These are phyloP conservation scores for Rhadina sibilatrix DNA, from an alignment of 2,113 vertebrate species.

Conservation along the genomic window DNA sequence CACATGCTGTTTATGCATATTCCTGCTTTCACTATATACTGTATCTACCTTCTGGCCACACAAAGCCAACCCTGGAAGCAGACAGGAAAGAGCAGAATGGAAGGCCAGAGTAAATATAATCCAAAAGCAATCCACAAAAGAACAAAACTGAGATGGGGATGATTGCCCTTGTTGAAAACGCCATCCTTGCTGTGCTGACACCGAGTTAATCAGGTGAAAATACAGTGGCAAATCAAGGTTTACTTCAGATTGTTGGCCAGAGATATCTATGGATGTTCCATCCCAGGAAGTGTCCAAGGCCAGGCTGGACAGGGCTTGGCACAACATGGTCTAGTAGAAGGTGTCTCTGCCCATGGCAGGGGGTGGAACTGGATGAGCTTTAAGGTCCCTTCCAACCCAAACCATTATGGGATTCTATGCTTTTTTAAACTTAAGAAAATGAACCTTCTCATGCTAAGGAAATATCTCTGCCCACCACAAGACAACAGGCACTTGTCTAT, in stretches of 20 bases:
- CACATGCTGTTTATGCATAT: conserved; percentile 55
- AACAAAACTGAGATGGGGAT: conserved; percentile 40
- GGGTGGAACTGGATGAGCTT: background rate
- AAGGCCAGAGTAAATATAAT: conserved; percentile 50
- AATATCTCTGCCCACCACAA: background rate
- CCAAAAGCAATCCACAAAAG: conserved; percentile 38
- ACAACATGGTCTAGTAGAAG: background rate
- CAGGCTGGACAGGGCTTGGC: background rate
- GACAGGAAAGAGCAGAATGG: background rate
- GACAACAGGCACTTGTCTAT: background rate
- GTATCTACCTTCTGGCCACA: conserved; percentile 47
- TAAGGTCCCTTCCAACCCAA: background rate
- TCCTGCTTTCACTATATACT: conserved; percentile 1
- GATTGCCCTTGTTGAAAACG: background rate
- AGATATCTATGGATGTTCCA: background rate
- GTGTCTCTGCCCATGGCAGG: background rate
- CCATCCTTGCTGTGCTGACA: background rate
- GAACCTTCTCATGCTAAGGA: background rate
- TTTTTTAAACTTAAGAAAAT: background rate
- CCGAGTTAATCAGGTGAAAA: background rate
- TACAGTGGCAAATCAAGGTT: background rate
- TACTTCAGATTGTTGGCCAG: background rate
- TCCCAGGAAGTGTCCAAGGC: background rate
- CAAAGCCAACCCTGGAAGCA: conserved; percentile 1
- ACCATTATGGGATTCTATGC: background rate